Evolutionary conservation across 2,113 vertebrate genomes (phyloP).

Genomic region (Caloenas nicobarica): DNA sequence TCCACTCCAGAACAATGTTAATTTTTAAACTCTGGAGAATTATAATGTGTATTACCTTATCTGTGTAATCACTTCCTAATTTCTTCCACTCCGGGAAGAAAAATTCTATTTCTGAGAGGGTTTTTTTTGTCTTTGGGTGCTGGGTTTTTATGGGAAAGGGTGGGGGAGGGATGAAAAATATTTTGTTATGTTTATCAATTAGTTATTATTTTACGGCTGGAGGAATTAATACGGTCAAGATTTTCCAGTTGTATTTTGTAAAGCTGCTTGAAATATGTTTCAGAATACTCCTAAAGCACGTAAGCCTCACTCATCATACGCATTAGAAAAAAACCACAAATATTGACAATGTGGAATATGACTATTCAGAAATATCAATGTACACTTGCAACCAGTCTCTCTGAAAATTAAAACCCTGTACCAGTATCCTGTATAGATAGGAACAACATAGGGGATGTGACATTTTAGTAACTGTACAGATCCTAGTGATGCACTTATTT

Average conservation of each 20-base stretch:
- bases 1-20: neutral
- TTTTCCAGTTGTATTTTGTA: neutral
- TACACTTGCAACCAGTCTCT: neutral
- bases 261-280: neutral
- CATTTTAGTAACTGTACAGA: neutral
- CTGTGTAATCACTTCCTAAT: constrained; percentile 4
- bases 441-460: neutral
- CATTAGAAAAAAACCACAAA: neutral
- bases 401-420: neutral
- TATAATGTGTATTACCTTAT: neutral
- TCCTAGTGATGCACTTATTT: neutral
- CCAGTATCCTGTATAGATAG: neutral
- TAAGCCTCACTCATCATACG: neutral
- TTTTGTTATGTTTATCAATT: neutral
- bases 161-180: neutral
- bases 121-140: neutral
- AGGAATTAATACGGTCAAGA: constrained; percentile 10
- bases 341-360: neutral
- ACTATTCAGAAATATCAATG: neutral
- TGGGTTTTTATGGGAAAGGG: neutral
- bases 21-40: constrained; percentile 19
- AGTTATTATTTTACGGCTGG: neutral
- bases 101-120: neutral
- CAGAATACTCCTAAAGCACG: neutral
- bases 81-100: neutral